Evolutionary conservation across 2,888 invertebrate genomes (phyloP).

Genomic region (Tipula confusa): DNA sequence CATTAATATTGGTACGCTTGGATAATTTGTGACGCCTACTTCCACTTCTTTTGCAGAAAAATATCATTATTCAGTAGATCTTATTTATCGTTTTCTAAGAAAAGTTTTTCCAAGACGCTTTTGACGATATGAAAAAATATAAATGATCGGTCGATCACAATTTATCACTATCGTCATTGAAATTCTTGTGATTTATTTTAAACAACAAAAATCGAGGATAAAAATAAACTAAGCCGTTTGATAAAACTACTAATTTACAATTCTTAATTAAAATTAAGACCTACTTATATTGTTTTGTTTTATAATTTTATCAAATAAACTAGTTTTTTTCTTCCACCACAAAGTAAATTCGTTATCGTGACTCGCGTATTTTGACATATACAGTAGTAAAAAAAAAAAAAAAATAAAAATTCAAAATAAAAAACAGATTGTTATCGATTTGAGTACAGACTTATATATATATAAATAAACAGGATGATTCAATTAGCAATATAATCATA

Average conservation of each 20-base stretch:
- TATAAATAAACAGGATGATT: conserved; percentile 12
- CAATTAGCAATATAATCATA: neutral
- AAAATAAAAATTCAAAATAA: neutral
- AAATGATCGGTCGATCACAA: too few species aligned
- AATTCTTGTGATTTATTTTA: too few species aligned
- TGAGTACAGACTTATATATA: neutral
- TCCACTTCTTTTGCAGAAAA: too few species aligned
- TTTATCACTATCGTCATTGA: too few species aligned
- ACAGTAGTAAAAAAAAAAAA: neutral
- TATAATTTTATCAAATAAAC: conserved; percentile 3
- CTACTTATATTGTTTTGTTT: neutral
- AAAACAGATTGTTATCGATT: conserved; percentile 20
- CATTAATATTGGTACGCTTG: too few species aligned
- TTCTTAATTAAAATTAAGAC: neutral
- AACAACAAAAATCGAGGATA: neutral
- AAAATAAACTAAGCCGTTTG: neutral
- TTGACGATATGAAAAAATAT: too few species aligned
- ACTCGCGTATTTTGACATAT: neutral
- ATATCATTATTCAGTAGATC: too few species aligned
- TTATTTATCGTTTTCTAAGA: too few species aligned
- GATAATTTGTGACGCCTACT: too few species aligned
- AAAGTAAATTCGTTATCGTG: neutral
- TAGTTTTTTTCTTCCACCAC: neutral
- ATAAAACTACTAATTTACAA: too few species aligned
- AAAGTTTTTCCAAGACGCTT: too few species aligned